A percentile compares a stretch with the other conserved stretches of the same genome.
Conservation (phyloP, 2,888 invertebrate genomes). For the Girardia tigrina region DNA sequence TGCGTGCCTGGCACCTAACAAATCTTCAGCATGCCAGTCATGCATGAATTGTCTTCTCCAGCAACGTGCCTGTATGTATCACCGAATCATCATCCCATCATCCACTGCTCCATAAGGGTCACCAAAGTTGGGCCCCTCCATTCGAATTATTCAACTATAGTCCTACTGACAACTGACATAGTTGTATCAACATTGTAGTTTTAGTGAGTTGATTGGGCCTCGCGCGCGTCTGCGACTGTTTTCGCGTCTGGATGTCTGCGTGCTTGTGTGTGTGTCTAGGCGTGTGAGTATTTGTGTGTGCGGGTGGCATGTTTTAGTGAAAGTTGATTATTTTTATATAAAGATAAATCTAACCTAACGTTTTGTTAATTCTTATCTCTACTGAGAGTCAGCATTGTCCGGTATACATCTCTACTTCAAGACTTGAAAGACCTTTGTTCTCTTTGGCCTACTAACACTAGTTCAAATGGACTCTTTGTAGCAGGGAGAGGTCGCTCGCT, state of each 20-base stretch:
- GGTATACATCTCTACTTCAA: too few relatives aligned
- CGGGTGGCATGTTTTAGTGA: slow-evolving; percentile 18
- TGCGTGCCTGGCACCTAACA: neutral
- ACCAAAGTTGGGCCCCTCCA: too few relatives aligned
- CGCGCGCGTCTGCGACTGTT: too few relatives aligned
- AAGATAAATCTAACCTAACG: slow-evolving; percentile 8
- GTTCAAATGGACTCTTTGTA: too few relatives aligned
- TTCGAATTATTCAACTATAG: neutral
- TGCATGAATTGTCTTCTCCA: slow-evolving; percentile 17
- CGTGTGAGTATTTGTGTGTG: too few relatives aligned
- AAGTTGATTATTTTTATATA: slow-evolving; percentile 23
- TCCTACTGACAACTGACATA: neutral
- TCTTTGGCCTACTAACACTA: too few relatives aligned
- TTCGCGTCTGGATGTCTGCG: too few relatives aligned
- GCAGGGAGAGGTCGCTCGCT: too few relatives aligned
- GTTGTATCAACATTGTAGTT: slow-evolving; percentile 7
- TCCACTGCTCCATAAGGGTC: neutral
- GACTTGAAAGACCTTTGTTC: too few relatives aligned
- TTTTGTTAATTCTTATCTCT: too few relatives aligned
- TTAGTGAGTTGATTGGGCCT: slow-evolving; percentile 15
- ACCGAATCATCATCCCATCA: neutral
- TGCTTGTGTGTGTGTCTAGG: too few relatives aligned
- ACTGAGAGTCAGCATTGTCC: too few relatives aligned
- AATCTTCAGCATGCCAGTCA: slow-evolving; percentile 1
- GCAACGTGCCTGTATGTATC: neutral